phyloP scores from a whole-genome alignment of 2,797 vertebrate genomes.

The Gobionotothen gibberifrons region DNA sequence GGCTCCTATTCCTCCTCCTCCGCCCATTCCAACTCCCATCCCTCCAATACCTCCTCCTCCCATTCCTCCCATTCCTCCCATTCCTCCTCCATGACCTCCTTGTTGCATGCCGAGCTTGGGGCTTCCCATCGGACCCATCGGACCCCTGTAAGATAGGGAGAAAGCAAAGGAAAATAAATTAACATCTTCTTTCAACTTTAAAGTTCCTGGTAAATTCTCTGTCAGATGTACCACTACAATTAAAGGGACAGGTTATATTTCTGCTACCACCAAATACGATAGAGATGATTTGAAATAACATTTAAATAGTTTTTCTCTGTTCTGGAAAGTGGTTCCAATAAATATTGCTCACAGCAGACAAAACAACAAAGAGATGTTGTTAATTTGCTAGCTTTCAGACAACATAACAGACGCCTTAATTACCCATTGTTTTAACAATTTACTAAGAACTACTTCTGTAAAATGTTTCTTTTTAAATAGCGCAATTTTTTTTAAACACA shows the following conservation, averaged over 20 bases:
- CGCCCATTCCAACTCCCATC: slow-evolving; percentile 43
- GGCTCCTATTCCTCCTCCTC: slow-evolving; percentile 75
- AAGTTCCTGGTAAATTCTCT: not conserved
- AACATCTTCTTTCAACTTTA: not conserved
- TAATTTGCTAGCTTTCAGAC: not conserved
- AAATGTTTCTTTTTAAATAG: too few species aligned
- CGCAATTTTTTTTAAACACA: not conserved
- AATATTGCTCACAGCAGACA: not conserved
- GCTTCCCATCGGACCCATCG: slow-evolving; percentile 67
- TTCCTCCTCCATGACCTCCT: slow-evolving; percentile 61
- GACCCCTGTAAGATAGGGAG: slow-evolving; percentile 66
- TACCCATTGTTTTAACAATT: not conserved
- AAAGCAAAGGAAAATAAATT: slow-evolving; percentile 29
- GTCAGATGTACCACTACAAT: not conserved
- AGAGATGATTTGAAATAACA: not conserved
- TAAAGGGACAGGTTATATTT: not conserved
- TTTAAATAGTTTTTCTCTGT: not conserved
- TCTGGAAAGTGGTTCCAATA: not conserved
- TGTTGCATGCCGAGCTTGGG: slow-evolving; percentile 76
- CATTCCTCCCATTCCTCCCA: slow-evolving; percentile 43
- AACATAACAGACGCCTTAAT: too few species aligned
- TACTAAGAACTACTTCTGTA: too few species aligned
- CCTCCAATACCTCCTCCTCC: slow-evolving; percentile 41
- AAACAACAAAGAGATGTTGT: not conserved
- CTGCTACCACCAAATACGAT: too few species aligned